Evolutionary conservation across 1,140 invertebrate species (phyloP), one percentile per base, ranked within the genome.

Genomic region (Formica selysi): DNA sequence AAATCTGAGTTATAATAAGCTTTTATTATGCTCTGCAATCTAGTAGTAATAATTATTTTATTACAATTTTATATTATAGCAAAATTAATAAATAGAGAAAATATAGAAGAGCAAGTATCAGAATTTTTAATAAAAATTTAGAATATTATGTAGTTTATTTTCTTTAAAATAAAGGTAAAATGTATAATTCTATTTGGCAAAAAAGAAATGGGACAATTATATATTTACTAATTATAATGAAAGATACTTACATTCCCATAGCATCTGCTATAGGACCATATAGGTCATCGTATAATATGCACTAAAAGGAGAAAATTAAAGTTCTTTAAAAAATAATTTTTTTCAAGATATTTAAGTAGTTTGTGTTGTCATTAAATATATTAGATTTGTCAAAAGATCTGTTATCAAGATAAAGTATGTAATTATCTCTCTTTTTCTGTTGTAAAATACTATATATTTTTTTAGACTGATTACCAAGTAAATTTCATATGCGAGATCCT

Each of bases 241-340:
- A 73, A 8, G 29, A 76, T 87, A 95, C 95, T 94, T 95, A 97
- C 96, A 96, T 96, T 95, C 97, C 97, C 61, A 98, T 97, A 44
- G 96, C 95, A 95, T 98, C 97, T 87, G 96, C 96, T 92, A 97
- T 95, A 78, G 97, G 96, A 80, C 98, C 98, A 95, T 98, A 98
- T 10, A 92, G 51, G 88, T 93, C 86, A 67, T 94, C 93, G 38
- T 92, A 93, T 16, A 93, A 83, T 76, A 89, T 76, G 86, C 90
- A 92, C 92, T 94, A 78, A 38, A 90, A 93, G 76, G 41, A 64
- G 65, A 57, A 87, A 22, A 71, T 79, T 83, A 71, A 0, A 71
- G 2, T 3, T 78, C 16, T 38, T 29, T 61, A 2, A 48, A 76
- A 68, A 81, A 81, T 22, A 48, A 3, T 62, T 74, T 29, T 54